Conservation (phyloP, 2,888 invertebrate genomes). For the Hydrotaea cyrtoneurina region DNA sequence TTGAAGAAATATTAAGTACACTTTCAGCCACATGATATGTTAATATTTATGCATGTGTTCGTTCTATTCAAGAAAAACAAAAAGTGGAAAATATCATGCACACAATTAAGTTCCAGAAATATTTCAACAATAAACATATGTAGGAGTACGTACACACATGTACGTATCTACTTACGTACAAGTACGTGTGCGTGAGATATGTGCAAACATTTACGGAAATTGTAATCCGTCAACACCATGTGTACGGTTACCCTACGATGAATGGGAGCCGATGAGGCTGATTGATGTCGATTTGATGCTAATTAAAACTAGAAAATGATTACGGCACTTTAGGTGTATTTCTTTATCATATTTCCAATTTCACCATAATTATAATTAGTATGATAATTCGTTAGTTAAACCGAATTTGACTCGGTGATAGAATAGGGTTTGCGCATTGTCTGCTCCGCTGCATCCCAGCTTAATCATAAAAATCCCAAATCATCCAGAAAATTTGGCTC, state of each 20-base stretch:
- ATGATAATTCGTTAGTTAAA: too few species aligned
- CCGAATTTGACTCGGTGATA: too few species aligned
- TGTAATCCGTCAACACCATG: neutral
- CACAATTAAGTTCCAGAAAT: conserved; percentile 27
- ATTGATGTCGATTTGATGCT: too few species aligned
- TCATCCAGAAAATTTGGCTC: too few species aligned
- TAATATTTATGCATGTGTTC: neutral
- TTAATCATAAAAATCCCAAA: too few species aligned
- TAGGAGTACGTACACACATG: too few species aligned
- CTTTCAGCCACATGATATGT: conserved; percentile 24
- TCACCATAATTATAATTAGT: too few species aligned
- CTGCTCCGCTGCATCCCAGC: too few species aligned
- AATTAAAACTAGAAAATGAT: too few species aligned
- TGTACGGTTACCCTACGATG: neutral
- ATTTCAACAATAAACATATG: neutral
- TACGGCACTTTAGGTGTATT: too few species aligned
- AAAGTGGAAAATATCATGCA: conserved; percentile 10
- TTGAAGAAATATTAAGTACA: neutral
- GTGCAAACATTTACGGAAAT: neutral
- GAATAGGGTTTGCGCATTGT: too few species aligned
- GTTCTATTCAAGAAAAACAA: neutral
- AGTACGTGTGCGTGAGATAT: neutral
- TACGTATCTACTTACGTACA: neutral
- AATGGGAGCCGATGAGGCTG: neutral
- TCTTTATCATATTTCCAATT: too few species aligned